phyloP scores from a whole-genome alignment of 2,797 vertebrate species.

The Galaxias olidus region DNA sequence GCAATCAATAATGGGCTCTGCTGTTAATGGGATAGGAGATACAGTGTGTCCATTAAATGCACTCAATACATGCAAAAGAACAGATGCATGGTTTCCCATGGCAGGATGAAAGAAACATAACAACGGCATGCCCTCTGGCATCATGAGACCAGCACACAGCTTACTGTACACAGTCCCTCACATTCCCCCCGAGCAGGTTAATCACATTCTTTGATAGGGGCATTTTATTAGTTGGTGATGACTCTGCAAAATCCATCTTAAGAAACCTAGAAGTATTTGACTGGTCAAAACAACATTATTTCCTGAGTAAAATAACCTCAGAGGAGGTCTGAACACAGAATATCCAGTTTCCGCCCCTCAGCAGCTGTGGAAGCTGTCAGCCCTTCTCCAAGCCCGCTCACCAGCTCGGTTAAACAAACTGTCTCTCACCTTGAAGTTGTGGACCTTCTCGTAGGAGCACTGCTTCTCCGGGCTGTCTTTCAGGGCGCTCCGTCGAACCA shows the following conservation, averaged over 20 bases:
- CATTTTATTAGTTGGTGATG: no score
- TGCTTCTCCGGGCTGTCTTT: conserved; percentile 88
- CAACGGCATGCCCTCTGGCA: not conserved
- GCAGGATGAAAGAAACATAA: conserved; percentile 27
- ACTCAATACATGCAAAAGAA: conserved; percentile 51
- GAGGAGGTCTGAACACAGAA: conserved; percentile 5
- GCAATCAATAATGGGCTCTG: conserved; percentile 47
- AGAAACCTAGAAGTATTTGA: not conserved
- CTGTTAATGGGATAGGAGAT: conserved; percentile 49
- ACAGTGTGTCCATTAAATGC: conserved; percentile 54
- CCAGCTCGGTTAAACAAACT: conserved; percentile 5
- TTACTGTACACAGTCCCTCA: no score
- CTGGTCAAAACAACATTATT: not conserved
- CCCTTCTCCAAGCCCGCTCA: not conserved
- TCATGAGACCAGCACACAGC: conserved; percentile 21
- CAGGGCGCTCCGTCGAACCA: conserved; percentile 88
- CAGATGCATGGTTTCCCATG: conserved; percentile 60
- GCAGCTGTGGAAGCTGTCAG: no score
- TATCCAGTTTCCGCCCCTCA: no score
- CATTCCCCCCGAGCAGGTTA: no score
- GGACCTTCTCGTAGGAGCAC: conserved; percentile 95
- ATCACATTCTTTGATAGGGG: no score
- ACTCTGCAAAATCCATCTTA: conserved; percentile 2
- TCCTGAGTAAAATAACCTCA: not conserved
- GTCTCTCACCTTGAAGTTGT: conserved; percentile 96